These are phyloP conservation scores for Climacteris rufus DNA, from an alignment of 2,113 vertebrate species.

Conservation along the genomic window DNA sequence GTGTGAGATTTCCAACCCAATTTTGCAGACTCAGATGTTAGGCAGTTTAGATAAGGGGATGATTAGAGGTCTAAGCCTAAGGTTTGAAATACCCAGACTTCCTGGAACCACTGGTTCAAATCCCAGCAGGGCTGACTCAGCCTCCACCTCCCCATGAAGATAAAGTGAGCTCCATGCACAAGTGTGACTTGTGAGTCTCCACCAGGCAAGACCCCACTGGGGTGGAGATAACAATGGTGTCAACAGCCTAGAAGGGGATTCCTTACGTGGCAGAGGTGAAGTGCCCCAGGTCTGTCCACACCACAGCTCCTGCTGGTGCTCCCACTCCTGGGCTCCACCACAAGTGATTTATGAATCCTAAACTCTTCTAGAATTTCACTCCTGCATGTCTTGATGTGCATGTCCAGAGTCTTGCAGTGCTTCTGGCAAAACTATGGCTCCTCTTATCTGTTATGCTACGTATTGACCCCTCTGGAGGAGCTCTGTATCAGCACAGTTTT, in stretches of 20 bases:
- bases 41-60: slow-evolving; percentile 64
- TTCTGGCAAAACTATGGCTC: background rate
- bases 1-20: slow-evolving; percentile 57
- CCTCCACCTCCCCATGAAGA: slow-evolving; percentile 7
- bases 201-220: background rate
- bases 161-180: slow-evolving; percentile 31
- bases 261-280: fast-evolving
- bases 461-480: background rate
- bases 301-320: background rate
- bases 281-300: background rate
- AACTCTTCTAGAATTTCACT: background rate
- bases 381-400: background rate
- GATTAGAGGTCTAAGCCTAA: slow-evolving; percentile 66
- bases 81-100: slow-evolving; percentile 68
- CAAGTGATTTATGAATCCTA: background rate
- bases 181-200: background rate
- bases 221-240: fast-evolving
- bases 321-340: background rate
- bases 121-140: slow-evolving; percentile 50
- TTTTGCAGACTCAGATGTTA: slow-evolving; percentile 62
- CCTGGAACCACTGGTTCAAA: slow-evolving; percentile 60
- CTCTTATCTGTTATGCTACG: background rate
- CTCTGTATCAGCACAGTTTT: background rate
- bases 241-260: background rate
- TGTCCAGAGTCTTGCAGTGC: background rate